Base-by-base conservation (phyloP, 2,113 vertebrate species). In the Cygnus atratus region DNA sequence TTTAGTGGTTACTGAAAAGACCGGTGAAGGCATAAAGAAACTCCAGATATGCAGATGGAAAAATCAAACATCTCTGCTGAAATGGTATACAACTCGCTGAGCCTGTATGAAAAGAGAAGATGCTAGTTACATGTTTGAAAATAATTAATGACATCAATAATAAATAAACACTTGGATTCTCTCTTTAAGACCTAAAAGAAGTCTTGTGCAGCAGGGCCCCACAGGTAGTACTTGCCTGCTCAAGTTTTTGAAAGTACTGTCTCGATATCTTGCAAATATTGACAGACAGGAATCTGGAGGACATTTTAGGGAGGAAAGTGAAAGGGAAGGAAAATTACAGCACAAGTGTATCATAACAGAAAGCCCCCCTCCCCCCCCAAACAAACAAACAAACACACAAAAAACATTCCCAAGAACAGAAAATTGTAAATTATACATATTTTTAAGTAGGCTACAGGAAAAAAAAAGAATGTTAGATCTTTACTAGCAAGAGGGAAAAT, bases 101-200 rank as follows among this genome's bases (percentile, higher is more conserved):
- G 77, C 90, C 97, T 98, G 93, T 33, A 48, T 31, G 70, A 86
- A 97, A 89, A 97, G 70, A 97, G 77, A 35, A 95, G 70, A 94
- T 1, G 3, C 2, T 91, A 79, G 48, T 46, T 81, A 28, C 37
- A 29, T 76, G 73, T 57, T 89, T 59, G 18, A 2, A 54, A 63
- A 57, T 8, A 41, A 65, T 29, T 29, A 55, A 55, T 29, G 15
- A 65, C 73, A 75, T 20, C 29, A 52, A 9, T 6, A 17, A 54
- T 11, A 46, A 52, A 61, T 5, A 41, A 39, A 63, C 14, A 33
- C 12, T 48, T 33, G 15, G 4, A 35, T 52, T 74, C 22, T 15
- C 16, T 33, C 31, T 46, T 62, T 46, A 92, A 63, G 17, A 83
- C 10, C 52, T 5, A 90, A 88, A 84, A 35, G 2, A 67, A 78